phyloP scores from a whole-genome alignment of 2,113 vertebrate species.

The Aptenodytes forsteri region DNA sequence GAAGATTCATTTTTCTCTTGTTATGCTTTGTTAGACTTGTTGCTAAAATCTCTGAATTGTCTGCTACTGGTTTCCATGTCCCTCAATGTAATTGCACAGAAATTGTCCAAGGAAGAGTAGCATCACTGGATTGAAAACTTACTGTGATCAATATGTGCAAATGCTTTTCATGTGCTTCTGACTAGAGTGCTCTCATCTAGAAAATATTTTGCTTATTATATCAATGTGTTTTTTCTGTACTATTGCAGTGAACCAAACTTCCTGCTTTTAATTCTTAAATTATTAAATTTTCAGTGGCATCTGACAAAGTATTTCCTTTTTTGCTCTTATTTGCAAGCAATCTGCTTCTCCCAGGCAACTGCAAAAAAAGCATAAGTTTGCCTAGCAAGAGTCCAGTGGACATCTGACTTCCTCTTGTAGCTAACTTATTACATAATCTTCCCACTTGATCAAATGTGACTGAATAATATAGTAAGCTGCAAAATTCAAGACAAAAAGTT shows the following conservation, averaged over 20 bases:
- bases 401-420: background rate
- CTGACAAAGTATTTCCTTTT: slow-evolving; percentile 1
- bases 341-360: background rate
- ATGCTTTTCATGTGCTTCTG: background rate
- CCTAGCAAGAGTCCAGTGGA: background rate
- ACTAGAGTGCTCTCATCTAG: background rate
- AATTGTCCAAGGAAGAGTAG: background rate
- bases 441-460: background rate
- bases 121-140: background rate
- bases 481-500: background rate
- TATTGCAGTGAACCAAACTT: background rate
- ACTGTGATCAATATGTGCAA: background rate
- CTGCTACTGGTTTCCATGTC: background rate
- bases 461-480: background rate
- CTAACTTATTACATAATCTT: background rate
- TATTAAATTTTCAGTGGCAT: background rate
- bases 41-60: background rate
- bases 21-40: background rate
- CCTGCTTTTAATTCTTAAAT: background rate
- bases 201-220: background rate
- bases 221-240: background rate
- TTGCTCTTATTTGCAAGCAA: background rate
- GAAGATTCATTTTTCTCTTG: background rate
- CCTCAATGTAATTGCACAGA: background rate
- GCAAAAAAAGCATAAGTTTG: background rate